Percentiles rank a stretch among this genome's conserved stretches.
These are phyloP conservation scores for Neotragus pygmaeus DNA, from an alignment of 2,113 vertebrate genomes.

Conservation along the genomic window DNA sequence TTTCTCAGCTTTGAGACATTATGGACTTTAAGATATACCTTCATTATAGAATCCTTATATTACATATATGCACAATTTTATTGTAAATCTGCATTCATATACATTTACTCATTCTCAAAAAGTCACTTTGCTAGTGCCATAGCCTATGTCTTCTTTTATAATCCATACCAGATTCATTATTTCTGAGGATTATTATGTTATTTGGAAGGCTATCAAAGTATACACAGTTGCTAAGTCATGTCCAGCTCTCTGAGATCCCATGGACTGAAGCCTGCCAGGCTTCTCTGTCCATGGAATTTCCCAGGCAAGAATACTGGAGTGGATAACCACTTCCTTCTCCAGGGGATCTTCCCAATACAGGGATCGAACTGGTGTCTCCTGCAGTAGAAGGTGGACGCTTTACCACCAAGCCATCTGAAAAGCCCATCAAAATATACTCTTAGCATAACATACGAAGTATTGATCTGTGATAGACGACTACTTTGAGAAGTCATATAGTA, in stretches of 20 bases:
- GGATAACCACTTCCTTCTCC: not conserved
- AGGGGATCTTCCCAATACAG: not conserved
- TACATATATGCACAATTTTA: not conserved
- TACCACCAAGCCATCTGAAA: not conserved
- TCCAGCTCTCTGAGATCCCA: not conserved
- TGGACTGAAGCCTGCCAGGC: not conserved
- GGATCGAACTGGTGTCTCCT: fast-evolving
- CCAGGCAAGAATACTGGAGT: not conserved
- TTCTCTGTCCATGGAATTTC: not conserved
- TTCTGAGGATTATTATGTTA: not conserved
- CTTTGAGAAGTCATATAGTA: not conserved
- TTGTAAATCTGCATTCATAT: not conserved
- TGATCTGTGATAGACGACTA: not conserved
- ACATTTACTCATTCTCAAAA: not conserved
- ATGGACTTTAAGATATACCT: not conserved
- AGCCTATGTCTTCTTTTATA: not conserved
- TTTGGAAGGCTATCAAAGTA: not conserved
- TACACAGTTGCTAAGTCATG: not conserved
- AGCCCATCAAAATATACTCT: not conserved
- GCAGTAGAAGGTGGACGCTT: not conserved
- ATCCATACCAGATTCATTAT: not conserved
- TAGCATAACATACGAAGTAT: not conserved
- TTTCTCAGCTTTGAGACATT: not conserved
- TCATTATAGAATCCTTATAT: not conserved
- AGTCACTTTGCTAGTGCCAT: not conserved